A percentile compares a stretch with the other conserved stretches of the same genome.
phyloP scores from a whole-genome alignment of 2,888 invertebrate genomes.

The Eubasilissa splendida region DNA sequence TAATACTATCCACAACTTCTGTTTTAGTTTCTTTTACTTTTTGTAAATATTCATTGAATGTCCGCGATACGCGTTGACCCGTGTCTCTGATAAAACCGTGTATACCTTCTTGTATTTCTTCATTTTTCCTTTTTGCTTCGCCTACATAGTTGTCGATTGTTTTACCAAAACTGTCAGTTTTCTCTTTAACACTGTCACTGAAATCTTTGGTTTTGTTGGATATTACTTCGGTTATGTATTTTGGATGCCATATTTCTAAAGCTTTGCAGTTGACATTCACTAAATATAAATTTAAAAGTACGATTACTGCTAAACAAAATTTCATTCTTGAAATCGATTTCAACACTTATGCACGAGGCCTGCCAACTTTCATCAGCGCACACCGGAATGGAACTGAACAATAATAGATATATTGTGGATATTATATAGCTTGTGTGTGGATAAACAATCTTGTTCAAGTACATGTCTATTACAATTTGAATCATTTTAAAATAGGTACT shows the following conservation, averaged over 20 bases:
- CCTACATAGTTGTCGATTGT: slow-evolving; percentile 43
- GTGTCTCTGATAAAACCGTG: slow-evolving; percentile 39
- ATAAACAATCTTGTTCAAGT: too few relatives aligned
- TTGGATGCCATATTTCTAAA: slow-evolving; percentile 50
- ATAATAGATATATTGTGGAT: too few relatives aligned
- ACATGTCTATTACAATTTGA: too few relatives aligned
- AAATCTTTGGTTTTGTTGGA: slow-evolving; percentile 48
- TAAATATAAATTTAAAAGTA: slow-evolving; percentile 5
- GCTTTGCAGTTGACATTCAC: slow-evolving; percentile 7
- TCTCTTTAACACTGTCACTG: slow-evolving; percentile 30
- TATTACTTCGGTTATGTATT: slow-evolving; percentile 39
- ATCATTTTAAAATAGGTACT: too few relatives aligned
- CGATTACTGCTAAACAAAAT: background rate
- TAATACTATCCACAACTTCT: background rate
- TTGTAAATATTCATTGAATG: slow-evolving; percentile 37
- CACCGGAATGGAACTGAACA: too few relatives aligned
- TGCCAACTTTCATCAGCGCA: too few relatives aligned
- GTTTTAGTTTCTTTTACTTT: slow-evolving; percentile 22
- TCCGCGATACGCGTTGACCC: slow-evolving; percentile 27
- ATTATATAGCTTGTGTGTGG: too few relatives aligned
- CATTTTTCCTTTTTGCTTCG: slow-evolving; percentile 39
- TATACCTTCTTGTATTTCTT: slow-evolving; percentile 40
- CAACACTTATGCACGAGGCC: too few relatives aligned
- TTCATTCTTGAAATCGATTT: slow-evolving; percentile 19
- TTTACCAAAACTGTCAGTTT: slow-evolving; percentile 24